Percentiles rank a stretch among this genome's conserved stretches.
Evolutionary conservation across 2,797 vertebrate genomes (phyloP).

Genomic region (Erithacus rubecula): DNA sequence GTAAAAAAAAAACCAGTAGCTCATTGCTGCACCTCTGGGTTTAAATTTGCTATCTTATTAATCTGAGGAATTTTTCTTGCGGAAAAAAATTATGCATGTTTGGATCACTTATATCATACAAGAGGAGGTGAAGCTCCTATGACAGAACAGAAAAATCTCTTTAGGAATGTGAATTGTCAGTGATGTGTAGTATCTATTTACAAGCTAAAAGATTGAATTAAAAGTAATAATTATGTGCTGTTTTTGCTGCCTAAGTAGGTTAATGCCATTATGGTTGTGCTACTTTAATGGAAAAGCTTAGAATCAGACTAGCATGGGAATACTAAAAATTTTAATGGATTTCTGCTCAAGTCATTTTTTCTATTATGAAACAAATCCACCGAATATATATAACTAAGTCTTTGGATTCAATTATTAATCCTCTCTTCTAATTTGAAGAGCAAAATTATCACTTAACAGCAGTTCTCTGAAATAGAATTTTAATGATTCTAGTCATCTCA

Average conservation of each 20-base stretch:
- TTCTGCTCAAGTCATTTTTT: slow-evolving; percentile 38
- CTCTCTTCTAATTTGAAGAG: slow-evolving; percentile 18
- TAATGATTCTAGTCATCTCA: slow-evolving; percentile 16
- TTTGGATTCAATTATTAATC: slow-evolving; percentile 53
- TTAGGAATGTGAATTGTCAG: slow-evolving; percentile 26
- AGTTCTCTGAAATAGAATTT: slow-evolving; percentile 41
- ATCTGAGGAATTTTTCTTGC: neutral
- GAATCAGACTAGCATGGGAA: slow-evolving; percentile 48
- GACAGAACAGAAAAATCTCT: slow-evolving; percentile 7
- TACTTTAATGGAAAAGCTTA: slow-evolving; percentile 53
- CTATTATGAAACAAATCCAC: slow-evolving; percentile 45
- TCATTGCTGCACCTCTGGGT: neutral
- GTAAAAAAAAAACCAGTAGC: neutral
- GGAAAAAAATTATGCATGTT: neutral
- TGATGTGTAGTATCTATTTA: slow-evolving; percentile 23
- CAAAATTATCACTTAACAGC: slow-evolving; percentile 37
- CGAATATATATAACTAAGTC: slow-evolving; percentile 27
- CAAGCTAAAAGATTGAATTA: slow-evolving; percentile 29
- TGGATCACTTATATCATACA: neutral
- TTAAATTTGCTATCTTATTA: neutral
- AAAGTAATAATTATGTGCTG: slow-evolving; percentile 53
- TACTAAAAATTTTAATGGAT: slow-evolving; percentile 48
- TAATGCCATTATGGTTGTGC: slow-evolving; percentile 46
- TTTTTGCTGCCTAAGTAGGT: slow-evolving; percentile 52
- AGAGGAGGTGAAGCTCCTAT: neutral